A percentile compares a stretch with the other conserved stretches of the same genome.
Conservation (phyloP, 2,888 invertebrate species). For the Caenorhabditis zanzibari region DNA sequence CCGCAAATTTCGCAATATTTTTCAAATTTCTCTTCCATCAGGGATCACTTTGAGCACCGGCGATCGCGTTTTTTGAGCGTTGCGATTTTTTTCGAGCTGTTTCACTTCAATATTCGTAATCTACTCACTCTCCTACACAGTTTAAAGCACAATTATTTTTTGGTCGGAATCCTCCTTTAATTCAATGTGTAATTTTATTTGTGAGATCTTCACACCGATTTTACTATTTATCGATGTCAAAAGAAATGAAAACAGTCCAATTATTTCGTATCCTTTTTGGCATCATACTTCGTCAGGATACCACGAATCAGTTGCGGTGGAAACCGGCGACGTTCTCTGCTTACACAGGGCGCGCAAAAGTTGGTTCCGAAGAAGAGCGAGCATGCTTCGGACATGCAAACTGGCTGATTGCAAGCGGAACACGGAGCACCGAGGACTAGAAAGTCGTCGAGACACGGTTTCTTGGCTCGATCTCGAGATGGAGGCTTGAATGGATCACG, state of each 20-base stretch:
- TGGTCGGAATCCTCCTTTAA: too few species aligned
- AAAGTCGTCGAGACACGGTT: slow-evolving; percentile 72
- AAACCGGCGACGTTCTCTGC: slow-evolving; percentile 71
- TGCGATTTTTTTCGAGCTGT: too few species aligned
- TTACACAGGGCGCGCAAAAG: slow-evolving; percentile 73
- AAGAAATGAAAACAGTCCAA: background rate
- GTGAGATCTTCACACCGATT: slow-evolving; percentile 37
- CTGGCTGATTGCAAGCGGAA: slow-evolving; percentile 66
- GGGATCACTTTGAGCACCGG: too few species aligned
- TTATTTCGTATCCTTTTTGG: background rate
- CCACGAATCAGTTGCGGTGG: slow-evolving; percentile 58
- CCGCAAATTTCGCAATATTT: too few species aligned
- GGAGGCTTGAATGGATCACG: slow-evolving; percentile 75
- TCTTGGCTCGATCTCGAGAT: slow-evolving; percentile 63
- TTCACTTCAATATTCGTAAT: too few species aligned
- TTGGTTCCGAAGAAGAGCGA: slow-evolving; percentile 71
- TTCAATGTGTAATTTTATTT: slow-evolving; percentile 17
- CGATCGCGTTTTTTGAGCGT: too few species aligned
- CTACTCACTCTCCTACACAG: too few species aligned
- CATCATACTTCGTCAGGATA: slow-evolving; percentile 47
- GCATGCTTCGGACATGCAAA: slow-evolving; percentile 73
- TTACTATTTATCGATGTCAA: slow-evolving; percentile 17
- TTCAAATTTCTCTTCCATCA: too few species aligned
- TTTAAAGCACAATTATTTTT: too few species aligned
- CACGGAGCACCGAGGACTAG: slow-evolving; percentile 73